phyloP scores from a whole-genome alignment of 2,113 vertebrate genomes.

The Syngnathoides biaculeatus region DNA sequence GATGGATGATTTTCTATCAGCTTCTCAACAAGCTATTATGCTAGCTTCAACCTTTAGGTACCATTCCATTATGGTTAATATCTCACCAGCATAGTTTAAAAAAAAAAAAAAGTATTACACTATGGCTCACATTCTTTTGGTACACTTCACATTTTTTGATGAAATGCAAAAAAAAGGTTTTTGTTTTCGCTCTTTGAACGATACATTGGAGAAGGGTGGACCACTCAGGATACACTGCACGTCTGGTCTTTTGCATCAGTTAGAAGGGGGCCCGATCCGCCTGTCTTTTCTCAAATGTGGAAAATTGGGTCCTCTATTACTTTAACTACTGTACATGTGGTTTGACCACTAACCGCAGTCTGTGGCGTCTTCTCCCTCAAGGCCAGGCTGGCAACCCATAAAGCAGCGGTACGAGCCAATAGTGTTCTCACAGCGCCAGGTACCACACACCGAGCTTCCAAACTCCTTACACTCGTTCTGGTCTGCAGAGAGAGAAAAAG shows the following conservation, averaged over 20 bases:
- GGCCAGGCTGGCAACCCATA: conserved; percentile 64
- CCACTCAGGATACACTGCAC: neutral
- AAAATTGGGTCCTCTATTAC: conserved; percentile 13
- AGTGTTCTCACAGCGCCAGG: conserved; percentile 75
- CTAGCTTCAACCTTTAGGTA: neutral
- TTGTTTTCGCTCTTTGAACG: neutral
- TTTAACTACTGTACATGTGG: conserved; percentile 6
- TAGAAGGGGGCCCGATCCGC: conserved; percentile 8
- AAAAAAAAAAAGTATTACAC: too few species aligned
- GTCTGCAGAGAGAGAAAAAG: conserved; percentile 50
- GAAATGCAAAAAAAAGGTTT: neutral
- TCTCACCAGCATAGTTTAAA: neutral
- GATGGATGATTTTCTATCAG: neutral
- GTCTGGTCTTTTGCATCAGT: neutral
- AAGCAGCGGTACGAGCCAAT: conserved; percentile 75
- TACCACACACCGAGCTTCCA: conserved; percentile 67
- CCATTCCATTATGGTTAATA: neutral
- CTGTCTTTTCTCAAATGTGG: conserved; percentile 9
- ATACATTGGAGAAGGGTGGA: neutral
- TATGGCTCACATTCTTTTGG: neutral
- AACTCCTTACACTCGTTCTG: conserved; percentile 74
- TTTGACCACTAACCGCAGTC: conserved; percentile 66
- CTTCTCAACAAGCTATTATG: neutral
- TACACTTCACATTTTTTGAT: neutral
- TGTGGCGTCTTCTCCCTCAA: conserved; percentile 43